A percentile compares a stretch with the other conserved stretches of the same genome.
These are phyloP conservation scores for Parnassius orleans DNA, from an alignment of 2,888 invertebrate genomes.

Conservation along the genomic window DNA sequence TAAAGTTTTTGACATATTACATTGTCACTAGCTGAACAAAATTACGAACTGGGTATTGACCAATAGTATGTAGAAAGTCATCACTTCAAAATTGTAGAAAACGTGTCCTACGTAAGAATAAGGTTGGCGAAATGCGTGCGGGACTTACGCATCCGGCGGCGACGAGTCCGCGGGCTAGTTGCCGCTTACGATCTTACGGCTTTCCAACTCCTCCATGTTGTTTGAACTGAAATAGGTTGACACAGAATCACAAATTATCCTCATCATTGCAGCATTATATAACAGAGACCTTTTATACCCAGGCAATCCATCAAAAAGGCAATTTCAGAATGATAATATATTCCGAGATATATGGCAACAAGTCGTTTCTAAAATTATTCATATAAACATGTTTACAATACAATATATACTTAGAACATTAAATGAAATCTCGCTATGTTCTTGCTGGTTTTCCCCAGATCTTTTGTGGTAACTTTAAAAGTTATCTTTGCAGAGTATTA, in stretches of 20 bases:
- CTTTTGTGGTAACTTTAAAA: too few species aligned
- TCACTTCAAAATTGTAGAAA: slow-evolving; percentile 1
- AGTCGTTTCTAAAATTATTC: too few species aligned
- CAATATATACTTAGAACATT: background rate
- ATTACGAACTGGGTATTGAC: background rate
- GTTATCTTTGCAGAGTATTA: too few species aligned
- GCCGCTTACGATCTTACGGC: slow-evolving; percentile 76
- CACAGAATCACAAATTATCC: background rate
- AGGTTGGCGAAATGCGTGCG: background rate
- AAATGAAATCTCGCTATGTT: too few species aligned
- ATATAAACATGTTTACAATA: background rate
- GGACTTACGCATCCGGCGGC: slow-evolving; percentile 22
- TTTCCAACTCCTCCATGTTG: slow-evolving; percentile 76
- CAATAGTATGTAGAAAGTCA: slow-evolving; percentile 1
- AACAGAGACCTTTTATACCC: too few species aligned
- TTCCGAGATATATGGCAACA: too few species aligned
- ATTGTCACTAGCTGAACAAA: background rate
- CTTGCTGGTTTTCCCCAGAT: too few species aligned
- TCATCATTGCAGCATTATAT: too few species aligned
- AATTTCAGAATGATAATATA: too few species aligned
- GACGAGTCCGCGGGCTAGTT: slow-evolving; percentile 58
- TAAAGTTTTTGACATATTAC: background rate
- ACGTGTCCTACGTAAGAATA: background rate
- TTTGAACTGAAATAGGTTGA: slow-evolving; percentile 52
- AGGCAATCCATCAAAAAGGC: too few species aligned